These are phyloP conservation scores for Caenorhabditis briggsae DNA, from an alignment of 1,140 invertebrate genomes.

Conservation along the genomic window DNA sequence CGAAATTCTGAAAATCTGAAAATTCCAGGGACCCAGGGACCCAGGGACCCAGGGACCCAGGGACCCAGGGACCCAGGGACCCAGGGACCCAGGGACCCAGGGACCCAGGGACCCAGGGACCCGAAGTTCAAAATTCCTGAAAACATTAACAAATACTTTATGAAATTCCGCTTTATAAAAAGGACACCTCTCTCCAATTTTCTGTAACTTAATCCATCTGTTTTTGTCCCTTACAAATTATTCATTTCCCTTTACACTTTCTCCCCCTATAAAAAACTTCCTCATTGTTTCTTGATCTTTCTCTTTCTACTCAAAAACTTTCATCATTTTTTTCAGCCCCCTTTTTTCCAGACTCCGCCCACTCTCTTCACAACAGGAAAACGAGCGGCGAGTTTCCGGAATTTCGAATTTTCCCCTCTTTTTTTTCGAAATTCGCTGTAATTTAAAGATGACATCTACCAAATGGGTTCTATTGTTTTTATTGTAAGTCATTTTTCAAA, in stretches of 20 bases:
- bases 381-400: not conserved
- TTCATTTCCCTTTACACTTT: not conserved
- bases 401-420: not conserved
- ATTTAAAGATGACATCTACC: not conserved
- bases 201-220: slow-evolving; percentile 9
- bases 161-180: too few species aligned
- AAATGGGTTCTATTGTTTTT: slow-evolving; percentile 4
- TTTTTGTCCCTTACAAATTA: not conserved
- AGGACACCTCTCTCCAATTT: not conserved
- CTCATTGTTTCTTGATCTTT: not conserved
- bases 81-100: too few species aligned
- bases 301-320: not conserved
- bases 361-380: not conserved
- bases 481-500: not conserved
- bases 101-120: too few species aligned
- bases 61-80: too few species aligned
- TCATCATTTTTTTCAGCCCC: not conserved
- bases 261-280: not conserved
- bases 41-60: too few species aligned
- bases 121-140: not conserved
- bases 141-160: too few species aligned
- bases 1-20: too few species aligned
- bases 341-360: slow-evolving; percentile 1
- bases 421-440: not conserved
- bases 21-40: too few species aligned